Evolutionary conservation across 2,797 vertebrate species (phyloP).

Genomic region (Rhincodon typus): DNA sequence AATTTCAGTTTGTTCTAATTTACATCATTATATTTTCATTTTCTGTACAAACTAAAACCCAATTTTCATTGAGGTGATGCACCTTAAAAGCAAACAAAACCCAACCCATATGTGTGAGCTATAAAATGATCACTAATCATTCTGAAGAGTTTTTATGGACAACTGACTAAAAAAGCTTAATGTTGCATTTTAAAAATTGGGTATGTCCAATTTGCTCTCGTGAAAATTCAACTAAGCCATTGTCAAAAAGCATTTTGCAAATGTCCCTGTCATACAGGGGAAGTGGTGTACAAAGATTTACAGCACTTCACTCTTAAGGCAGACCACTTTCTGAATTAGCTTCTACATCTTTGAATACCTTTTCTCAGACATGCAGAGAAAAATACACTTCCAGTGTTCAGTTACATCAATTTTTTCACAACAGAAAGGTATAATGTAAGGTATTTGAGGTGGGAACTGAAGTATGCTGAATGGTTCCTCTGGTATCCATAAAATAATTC

Average conservation of each 20-base stretch:
- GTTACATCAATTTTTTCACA: not conserved
- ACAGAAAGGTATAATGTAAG: not conserved
- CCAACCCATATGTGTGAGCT: not conserved
- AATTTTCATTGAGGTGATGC: not conserved
- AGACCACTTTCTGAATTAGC: not conserved
- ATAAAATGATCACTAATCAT: not conserved
- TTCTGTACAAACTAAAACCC: not conserved
- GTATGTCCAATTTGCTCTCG: not conserved
- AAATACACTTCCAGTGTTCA: constrained; percentile 22
- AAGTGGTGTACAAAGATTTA: constrained; percentile 10
- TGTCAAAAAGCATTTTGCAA: constrained; percentile 15
- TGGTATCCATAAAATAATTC: not conserved
- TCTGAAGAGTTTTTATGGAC: not conserved
- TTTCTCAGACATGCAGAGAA: constrained; percentile 14
- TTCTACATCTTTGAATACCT: not conserved
- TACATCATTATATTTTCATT: not conserved
- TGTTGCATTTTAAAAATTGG: not conserved
- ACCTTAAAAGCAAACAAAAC: not conserved
- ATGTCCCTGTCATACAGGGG: not conserved
- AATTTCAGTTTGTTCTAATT: not conserved
- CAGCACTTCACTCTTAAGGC: not conserved
- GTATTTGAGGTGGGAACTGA: not conserved
- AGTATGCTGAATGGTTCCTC: too few species aligned
- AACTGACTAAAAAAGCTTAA: not conserved
- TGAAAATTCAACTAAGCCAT: not conserved